phyloP scores from a whole-genome alignment of 1,140 invertebrate genomes.

The Luehdorfia chinensis region DNA sequence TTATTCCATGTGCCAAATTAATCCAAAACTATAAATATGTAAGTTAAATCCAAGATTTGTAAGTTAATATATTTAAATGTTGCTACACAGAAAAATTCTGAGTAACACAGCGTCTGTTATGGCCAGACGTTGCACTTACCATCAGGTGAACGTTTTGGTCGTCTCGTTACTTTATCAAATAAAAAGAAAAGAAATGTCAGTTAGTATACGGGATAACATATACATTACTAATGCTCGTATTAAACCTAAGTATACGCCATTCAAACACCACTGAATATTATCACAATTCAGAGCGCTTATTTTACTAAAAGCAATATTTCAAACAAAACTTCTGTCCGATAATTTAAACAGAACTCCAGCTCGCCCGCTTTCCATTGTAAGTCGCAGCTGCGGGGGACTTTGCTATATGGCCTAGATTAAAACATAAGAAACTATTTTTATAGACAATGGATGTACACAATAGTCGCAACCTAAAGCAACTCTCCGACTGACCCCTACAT shows the following conservation, averaged over 20 bases:
- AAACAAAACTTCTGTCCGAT: conserved; percentile 18
- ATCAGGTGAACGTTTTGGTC: too few relatives aligned
- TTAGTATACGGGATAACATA: too few relatives aligned
- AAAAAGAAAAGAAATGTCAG: too few relatives aligned
- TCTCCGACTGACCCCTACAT: conserved; percentile 11
- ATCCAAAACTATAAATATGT: too few relatives aligned
- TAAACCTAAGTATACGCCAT: conserved; percentile 4
- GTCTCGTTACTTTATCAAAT: too few relatives aligned
- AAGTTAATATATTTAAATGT: too few relatives aligned
- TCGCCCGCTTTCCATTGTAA: conserved; percentile 13
- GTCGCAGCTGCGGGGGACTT: conserved; percentile 16
- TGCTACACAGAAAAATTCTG: too few relatives aligned
- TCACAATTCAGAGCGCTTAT: conserved; percentile 13
- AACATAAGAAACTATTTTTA: conserved; percentile 18
- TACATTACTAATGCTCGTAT: conserved; percentile 10
- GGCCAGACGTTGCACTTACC: too few relatives aligned
- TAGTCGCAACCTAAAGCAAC: conserved; percentile 10
- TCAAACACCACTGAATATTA: conserved; percentile 4
- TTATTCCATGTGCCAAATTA: too few relatives aligned
- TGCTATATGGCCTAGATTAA: conserved; percentile 18
- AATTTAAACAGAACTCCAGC: conserved; percentile 19
- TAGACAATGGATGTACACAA: conserved; percentile 16
- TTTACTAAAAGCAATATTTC: conserved; percentile 17
- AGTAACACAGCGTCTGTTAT: too few relatives aligned
- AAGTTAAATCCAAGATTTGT: too few relatives aligned